Evolutionary conservation across 2,797 vertebrate species (phyloP).

Genomic region (Falco novaeseelandiae): DNA sequence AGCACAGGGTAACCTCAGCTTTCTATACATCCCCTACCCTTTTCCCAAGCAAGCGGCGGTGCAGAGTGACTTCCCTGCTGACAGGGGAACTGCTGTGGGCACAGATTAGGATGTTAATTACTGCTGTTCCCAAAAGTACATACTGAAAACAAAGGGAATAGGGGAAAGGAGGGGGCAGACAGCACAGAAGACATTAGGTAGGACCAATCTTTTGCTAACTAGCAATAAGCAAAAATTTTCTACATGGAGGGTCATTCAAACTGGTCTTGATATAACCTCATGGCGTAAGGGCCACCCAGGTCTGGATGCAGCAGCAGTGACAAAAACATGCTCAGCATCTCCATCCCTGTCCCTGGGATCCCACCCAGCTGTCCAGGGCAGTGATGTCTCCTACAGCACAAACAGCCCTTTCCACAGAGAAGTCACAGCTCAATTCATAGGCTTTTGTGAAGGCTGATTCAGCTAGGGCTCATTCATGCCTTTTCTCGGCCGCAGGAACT

Average conservation of each 20-base stretch:
- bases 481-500: background rate
- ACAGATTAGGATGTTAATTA: background rate
- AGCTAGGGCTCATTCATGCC: background rate
- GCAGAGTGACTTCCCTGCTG: background rate
- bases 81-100: background rate
- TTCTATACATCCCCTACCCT: background rate
- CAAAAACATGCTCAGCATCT: background rate
- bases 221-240: background rate
- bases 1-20: background rate
- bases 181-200: background rate
- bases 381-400: background rate
- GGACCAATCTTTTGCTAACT: background rate
- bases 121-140: background rate
- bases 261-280: background rate
- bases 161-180: background rate
- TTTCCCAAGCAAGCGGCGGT: background rate
- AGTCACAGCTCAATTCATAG: background rate
- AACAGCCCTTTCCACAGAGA: background rate
- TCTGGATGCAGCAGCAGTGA: background rate
- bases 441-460: background rate
- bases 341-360: rapidly evolving
- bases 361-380: background rate
- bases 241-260: background rate
- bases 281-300: rapidly evolving
- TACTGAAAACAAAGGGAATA: background rate